phyloP scores from a whole-genome alignment of 1,140 invertebrate species.

The Heliconius congener region DNA sequence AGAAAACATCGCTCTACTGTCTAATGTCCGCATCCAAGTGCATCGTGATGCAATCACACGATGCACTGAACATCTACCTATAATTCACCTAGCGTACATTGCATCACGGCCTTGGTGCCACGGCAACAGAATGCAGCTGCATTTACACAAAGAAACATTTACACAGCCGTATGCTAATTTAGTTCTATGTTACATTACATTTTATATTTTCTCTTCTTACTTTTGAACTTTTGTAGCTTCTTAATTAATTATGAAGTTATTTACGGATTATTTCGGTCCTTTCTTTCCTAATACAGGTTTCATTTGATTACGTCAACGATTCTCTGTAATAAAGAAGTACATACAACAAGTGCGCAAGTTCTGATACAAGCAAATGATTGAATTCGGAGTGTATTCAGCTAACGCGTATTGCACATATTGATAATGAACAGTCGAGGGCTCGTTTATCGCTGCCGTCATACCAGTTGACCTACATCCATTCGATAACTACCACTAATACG shows the following conservation, averaged over 20 bases:
- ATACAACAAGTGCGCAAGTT: background rate
- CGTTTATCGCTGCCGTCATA: constrained; percentile 76
- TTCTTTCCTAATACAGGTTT: background rate
- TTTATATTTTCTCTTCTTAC: constrained; percentile 1
- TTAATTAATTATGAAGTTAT: background rate
- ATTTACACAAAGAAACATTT: constrained; percentile 43
- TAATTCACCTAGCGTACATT: constrained; percentile 61
- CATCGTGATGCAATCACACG: constrained; percentile 55
- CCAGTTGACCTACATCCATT: constrained; percentile 76
- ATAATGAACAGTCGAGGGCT: constrained; percentile 71
- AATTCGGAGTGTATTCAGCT: constrained; percentile 22
- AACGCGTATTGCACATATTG: constrained; percentile 63
- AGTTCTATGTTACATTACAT: background rate
- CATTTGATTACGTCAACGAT: background rate
- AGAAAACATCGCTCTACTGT: constrained; percentile 14
- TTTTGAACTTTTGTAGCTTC: background rate
- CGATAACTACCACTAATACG: constrained; percentile 71
- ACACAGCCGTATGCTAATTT: constrained; percentile 4
- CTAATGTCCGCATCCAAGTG: constrained; percentile 28
- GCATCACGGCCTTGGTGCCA: constrained; percentile 71
- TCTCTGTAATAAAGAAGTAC: background rate
- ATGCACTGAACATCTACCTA: constrained; percentile 58
- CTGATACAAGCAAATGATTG: background rate
- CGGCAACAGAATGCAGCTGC: constrained; percentile 65
- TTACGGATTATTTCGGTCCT: background rate